Evolutionary conservation across 2,888 invertebrate genomes (phyloP).

Genomic region (Eristalis arbustorum): DNA sequence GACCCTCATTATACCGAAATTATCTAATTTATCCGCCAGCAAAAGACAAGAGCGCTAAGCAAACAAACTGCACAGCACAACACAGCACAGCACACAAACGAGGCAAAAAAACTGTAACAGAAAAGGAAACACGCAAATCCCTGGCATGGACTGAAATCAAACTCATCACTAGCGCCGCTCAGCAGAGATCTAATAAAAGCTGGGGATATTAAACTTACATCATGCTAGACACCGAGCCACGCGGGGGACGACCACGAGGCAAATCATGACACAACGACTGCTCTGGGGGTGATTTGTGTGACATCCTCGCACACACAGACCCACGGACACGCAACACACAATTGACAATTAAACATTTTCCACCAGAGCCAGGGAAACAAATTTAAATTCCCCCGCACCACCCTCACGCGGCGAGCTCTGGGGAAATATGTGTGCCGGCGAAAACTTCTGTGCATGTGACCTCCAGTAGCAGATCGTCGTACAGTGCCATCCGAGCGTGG

Average conservation of each 20-base stretch:
- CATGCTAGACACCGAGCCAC: slow-evolving; percentile 12
- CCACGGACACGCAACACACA: slow-evolving; percentile 37
- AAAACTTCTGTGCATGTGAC: slow-evolving; percentile 57
- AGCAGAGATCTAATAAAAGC: slow-evolving; percentile 44
- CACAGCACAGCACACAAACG: not conserved
- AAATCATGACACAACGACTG: slow-evolving; percentile 55
- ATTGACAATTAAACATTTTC: slow-evolving; percentile 62
- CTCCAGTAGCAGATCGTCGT: slow-evolving; percentile 43
- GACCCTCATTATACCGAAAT: slow-evolving; percentile 60
- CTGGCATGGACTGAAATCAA: slow-evolving; percentile 44
- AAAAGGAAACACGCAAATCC: slow-evolving; percentile 3
- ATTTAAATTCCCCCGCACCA: slow-evolving; percentile 42
- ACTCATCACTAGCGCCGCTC: slow-evolving; percentile 46
- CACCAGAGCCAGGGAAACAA: not conserved
- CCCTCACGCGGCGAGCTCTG: slow-evolving; percentile 19
- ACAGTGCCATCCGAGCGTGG: not conserved
- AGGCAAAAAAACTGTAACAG: not conserved
- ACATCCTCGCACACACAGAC: slow-evolving; percentile 25
- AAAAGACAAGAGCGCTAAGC: slow-evolving; percentile 5
- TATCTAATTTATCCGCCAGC: slow-evolving; percentile 51
- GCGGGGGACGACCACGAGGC: not conserved
- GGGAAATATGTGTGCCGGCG: slow-evolving; percentile 60
- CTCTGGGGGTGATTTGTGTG: slow-evolving; percentile 60
- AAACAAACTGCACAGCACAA: slow-evolving; percentile 1
- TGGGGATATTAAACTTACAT: slow-evolving; percentile 50